Percentiles rank a stretch among this genome's conserved stretches.
These are phyloP conservation scores for Hypanus sabinus DNA, from an alignment of 2,113 vertebrate species.

Conservation along the genomic window DNA sequence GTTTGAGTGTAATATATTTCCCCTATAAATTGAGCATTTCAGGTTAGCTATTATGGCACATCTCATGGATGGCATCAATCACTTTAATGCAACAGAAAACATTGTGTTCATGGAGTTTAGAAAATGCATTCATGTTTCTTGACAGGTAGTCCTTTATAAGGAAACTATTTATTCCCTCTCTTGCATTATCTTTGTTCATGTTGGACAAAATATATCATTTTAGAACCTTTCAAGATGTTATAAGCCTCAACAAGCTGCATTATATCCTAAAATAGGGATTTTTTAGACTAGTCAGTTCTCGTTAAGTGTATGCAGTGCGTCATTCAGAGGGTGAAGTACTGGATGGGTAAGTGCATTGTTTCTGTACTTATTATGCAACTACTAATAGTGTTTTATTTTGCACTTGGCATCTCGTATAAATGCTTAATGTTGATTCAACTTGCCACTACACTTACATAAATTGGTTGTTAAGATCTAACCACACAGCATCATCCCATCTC, in stretches of 20 bases:
- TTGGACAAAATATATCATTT: not conserved
- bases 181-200: not conserved
- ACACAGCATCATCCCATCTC: not conserved
- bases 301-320: not conserved
- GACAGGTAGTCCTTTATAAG: slow-evolving; percentile 18
- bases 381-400: not conserved
- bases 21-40: not conserved
- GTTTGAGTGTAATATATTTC: slow-evolving; percentile 18
- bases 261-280: not conserved
- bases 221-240: not conserved
- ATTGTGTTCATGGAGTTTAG: slow-evolving; percentile 1
- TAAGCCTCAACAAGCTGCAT: not conserved
- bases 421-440: not conserved
- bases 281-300: not conserved
- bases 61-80: slow-evolving; percentile 1
- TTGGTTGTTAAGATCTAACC: not conserved
- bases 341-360: not conserved
- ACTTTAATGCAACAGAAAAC: not conserved
- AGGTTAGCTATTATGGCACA: not conserved
- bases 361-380: not conserved
- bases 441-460: not conserved
- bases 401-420: not conserved
- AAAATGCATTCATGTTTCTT: slow-evolving; percentile 9
- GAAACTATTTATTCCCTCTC: not conserved
- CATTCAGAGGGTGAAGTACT: not conserved